These are phyloP conservation scores for Herminia tarsipennalis DNA, from an alignment of 2,888 invertebrate species.

Conservation along the genomic window DNA sequence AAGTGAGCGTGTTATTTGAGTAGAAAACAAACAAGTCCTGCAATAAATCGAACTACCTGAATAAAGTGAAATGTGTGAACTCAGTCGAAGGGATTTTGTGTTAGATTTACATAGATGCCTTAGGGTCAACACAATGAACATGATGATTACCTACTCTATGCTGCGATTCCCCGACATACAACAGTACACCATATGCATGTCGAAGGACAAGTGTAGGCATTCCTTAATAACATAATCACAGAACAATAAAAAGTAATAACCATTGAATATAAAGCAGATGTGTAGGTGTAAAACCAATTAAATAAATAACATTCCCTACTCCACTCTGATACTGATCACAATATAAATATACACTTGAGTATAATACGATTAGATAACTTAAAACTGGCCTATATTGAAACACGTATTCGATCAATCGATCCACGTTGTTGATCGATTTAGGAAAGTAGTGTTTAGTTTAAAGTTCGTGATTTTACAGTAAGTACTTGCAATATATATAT, in stretches of 20 bases:
- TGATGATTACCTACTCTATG: too few relatives aligned
- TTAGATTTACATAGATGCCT: too few relatives aligned
- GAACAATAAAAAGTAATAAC: not conserved
- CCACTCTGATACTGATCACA: constrained; percentile 17
- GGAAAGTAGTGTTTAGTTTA: constrained; percentile 20
- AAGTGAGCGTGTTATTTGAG: too few relatives aligned
- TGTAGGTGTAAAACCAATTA: constrained; percentile 11
- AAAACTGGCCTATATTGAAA: constrained; percentile 25
- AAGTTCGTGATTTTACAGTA: constrained; percentile 17
- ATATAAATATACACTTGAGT: constrained; percentile 15
- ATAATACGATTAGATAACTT: constrained; percentile 12
- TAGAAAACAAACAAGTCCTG: too few relatives aligned
- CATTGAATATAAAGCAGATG: constrained; percentile 14
- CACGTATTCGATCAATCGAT: constrained; percentile 35
- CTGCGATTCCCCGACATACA: too few relatives aligned
- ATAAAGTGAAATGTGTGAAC: too few relatives aligned
- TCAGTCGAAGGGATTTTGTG: too few relatives aligned
- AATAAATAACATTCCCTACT: constrained; percentile 9
- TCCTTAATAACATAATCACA: too few relatives aligned
- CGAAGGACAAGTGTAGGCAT: too few relatives aligned
- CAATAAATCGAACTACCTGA: too few relatives aligned
- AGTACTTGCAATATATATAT: constrained; percentile 10
- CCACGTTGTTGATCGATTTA: constrained; percentile 23
- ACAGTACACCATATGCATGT: too few relatives aligned
- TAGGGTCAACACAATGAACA: too few relatives aligned